These are phyloP conservation scores for Boleophthalmus pectinirostris DNA, from an alignment of 2,113 vertebrate species.

Conservation along the genomic window DNA sequence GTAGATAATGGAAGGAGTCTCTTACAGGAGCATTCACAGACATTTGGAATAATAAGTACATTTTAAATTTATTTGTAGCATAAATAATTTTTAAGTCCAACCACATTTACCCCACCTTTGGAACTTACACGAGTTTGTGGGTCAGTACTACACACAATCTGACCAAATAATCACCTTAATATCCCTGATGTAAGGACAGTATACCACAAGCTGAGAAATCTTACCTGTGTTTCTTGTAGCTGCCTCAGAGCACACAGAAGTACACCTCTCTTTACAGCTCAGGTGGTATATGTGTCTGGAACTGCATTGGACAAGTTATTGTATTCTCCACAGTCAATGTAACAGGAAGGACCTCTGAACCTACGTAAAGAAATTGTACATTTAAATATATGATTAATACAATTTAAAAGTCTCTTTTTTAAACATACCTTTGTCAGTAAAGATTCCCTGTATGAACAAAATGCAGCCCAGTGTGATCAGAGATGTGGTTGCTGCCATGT, in stretches of 20 bases:
- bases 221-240: constrained; percentile 62
- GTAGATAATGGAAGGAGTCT: not conserved
- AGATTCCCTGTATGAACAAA: constrained; percentile 30
- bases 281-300: constrained; percentile 38
- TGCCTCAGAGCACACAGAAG: constrained; percentile 66
- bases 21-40: not conserved
- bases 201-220: not conserved
- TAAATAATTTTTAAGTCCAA: not conserved
- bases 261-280: constrained; percentile 54
- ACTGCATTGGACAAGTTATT: constrained; percentile 36
- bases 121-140: not conserved
- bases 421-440: constrained; percentile 36
- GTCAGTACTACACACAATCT: not conserved
- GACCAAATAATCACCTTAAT: not conserved
- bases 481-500: not conserved
- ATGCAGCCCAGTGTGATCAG: constrained; percentile 36
- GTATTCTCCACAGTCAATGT: constrained; percentile 60
- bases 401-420: not conserved
- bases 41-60: not conserved
- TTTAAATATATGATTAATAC: not conserved
- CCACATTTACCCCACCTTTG: not conserved
- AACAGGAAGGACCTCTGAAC: constrained; percentile 10
- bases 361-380: constrained; percentile 12
- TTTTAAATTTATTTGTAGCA: not conserved
- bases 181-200: not conserved